phyloP scores from a whole-genome alignment of 2,797 vertebrate genomes.

The Sebastiscus albofasciatus region DNA sequence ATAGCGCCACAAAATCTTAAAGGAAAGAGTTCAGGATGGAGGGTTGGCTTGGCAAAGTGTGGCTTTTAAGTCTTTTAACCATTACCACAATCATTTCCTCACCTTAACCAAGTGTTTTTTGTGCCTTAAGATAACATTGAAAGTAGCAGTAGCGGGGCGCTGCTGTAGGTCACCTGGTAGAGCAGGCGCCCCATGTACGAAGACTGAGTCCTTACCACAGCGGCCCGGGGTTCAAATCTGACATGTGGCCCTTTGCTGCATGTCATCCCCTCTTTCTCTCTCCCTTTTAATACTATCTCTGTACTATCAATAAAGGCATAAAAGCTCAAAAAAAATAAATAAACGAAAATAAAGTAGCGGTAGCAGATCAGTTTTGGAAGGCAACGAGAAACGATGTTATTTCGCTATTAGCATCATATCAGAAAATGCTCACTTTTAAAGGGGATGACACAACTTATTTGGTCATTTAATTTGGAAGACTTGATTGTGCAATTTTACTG shows the following conservation, averaged over 20 bases:
- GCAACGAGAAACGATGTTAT: neutral
- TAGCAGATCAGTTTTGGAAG: neutral
- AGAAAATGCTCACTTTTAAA: neutral
- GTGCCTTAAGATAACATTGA: neutral
- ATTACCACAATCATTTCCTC: neutral
- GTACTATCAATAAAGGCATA: too few species aligned
- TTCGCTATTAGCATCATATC: neutral
- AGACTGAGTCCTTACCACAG: too few species aligned
- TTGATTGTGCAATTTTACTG: neutral
- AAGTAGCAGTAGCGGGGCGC: accelerated
- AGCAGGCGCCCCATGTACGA: too few species aligned
- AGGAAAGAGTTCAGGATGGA: too few species aligned
- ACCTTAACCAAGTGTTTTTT: neutral
- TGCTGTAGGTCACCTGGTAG: too few species aligned
- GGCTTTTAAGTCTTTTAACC: neutral
- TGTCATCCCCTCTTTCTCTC: too few species aligned
- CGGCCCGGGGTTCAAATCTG: accelerated
- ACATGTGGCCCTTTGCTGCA: too few species aligned
- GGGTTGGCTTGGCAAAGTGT: too few species aligned
- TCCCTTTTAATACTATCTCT: too few species aligned
- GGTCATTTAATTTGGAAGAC: neutral
- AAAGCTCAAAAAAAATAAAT: too few species aligned
- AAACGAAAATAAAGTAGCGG: too few species aligned
- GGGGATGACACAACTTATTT: neutral
- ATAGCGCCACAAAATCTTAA: neutral